Conservation (phyloP, 2,797 vertebrate genomes). For the Chelonia mydas region DNA sequence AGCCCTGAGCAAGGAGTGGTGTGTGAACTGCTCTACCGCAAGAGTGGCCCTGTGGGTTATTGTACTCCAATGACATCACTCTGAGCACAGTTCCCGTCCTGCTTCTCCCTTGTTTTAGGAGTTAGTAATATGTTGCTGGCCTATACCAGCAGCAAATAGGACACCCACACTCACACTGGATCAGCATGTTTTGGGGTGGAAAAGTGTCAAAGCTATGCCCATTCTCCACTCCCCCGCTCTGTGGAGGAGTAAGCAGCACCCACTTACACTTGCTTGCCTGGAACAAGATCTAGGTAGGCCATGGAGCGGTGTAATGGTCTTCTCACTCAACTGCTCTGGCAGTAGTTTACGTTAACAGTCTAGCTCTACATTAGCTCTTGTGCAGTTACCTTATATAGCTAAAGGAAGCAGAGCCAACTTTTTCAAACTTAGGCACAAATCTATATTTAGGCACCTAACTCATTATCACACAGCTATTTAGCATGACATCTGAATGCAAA, state of each 20-base stretch:
- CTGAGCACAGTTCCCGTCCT: background rate
- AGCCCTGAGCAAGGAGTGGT: background rate
- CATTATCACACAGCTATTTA: background rate
- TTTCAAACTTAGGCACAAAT: background rate
- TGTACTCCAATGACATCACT: background rate
- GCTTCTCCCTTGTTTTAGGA: background rate
- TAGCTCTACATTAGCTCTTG: background rate
- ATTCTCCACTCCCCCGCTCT: background rate
- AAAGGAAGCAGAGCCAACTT: background rate
- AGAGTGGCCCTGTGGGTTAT: background rate
- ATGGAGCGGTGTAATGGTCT: background rate
- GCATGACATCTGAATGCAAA: background rate
- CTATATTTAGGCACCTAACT: background rate
- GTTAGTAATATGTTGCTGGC: background rate
- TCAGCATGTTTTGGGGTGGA: background rate
- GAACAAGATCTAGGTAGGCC: background rate
- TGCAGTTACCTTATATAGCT: fast-evolving
- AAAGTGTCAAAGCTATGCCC: background rate
- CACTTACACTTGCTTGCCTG: background rate
- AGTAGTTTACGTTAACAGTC: background rate
- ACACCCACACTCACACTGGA: background rate
- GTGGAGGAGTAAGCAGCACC: background rate
- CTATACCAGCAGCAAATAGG: background rate
- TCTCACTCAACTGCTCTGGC: background rate
- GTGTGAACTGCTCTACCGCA: background rate